Base-by-base conservation (phyloP, 1,140 invertebrate species). In the Atta colombica region DNA sequence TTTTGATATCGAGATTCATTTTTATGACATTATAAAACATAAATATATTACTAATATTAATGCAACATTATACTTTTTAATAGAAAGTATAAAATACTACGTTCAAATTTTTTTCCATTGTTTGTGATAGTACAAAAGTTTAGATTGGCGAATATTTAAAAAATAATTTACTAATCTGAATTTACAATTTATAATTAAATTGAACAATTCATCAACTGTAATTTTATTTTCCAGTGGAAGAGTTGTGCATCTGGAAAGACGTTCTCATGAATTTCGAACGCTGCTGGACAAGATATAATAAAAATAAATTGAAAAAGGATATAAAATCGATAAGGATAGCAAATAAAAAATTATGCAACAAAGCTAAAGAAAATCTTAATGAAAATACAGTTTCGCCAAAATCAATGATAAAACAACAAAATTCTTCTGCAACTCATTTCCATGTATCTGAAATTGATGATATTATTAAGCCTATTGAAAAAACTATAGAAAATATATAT, bases 221-320 rank as follows among this genome's bases (percentile, higher is more conserved):
- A 74, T 85, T 71, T n/a, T 69, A 58, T 49, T 51, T 65, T 91
- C 65, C 51, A 93, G 93, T 92, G 18, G 93, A 93, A 71, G 91
- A 93, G 77, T 25, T 93, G 5, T 92, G 72, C 51, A 86, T 93
- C 12, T 93, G 93, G 92, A 93, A 88, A n/a, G 78, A 92, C 1
- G 72, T 92, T n/a, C 90, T 93, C 12, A 16, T 25, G 8, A 93
- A 61, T 60, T 93, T 93, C 14, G 68, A 89, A 71, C 63, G 31
- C 8, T 89, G 88, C 61, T 93, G 92, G 92, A 69, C 10, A 0
- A 69, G 91, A 49, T 93, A 93, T 61, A 85, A 86, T n/a, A 28
- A 71, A 16, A 58, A 71, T 25, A 58, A 87, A 51, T 45, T 78
- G 45, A 58, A 8, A 14, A 2, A 51, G 14, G 6, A 81, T 25